phyloP scores from a whole-genome alignment of 2,113 vertebrate species.

The Pygoscelis antarcticus region DNA sequence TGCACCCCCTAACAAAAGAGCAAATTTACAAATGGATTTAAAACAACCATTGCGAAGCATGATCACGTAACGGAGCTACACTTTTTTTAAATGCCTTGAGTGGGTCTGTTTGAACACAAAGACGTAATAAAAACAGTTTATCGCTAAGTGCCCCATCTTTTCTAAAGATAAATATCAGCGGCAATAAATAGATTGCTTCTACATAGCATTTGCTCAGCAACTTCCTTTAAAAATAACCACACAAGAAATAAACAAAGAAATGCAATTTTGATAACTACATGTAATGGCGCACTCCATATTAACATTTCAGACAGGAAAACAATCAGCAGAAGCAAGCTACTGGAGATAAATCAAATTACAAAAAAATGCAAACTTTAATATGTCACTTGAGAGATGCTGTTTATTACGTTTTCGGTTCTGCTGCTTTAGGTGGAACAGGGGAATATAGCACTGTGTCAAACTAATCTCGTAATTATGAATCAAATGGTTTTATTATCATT shows the following conservation, averaged over 20 bases:
- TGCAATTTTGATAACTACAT: neutral
- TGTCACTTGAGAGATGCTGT: slow-evolving; percentile 8
- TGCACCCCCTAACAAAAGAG: slow-evolving; percentile 35
- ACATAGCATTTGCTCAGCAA: neutral
- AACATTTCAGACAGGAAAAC: slow-evolving; percentile 26
- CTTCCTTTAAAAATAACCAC: slow-evolving; percentile 56
- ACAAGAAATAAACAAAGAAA: slow-evolving; percentile 33
- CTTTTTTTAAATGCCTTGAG: slow-evolving; percentile 27
- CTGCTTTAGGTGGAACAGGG: slow-evolving; percentile 13
- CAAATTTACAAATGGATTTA: slow-evolving; percentile 55
- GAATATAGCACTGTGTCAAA: slow-evolving; percentile 37
- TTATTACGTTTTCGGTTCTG: slow-evolving; percentile 21
- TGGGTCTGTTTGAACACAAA: slow-evolving; percentile 30
- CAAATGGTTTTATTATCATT: slow-evolving; percentile 50
- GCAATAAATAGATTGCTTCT: slow-evolving; percentile 11
- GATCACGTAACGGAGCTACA: slow-evolving; percentile 17
- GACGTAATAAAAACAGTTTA: neutral
- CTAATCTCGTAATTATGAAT: slow-evolving; percentile 59
- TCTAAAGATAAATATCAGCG: slow-evolving; percentile 20
- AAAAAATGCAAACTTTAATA: slow-evolving; percentile 35
- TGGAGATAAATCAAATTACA: slow-evolving; percentile 33
- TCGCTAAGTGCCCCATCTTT: neutral
- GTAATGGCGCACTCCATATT: neutral
- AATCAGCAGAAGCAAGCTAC: slow-evolving; percentile 19
- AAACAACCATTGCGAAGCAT: slow-evolving; percentile 27